These are phyloP conservation scores for Pinctada fucata DNA, from an alignment of 2,888 invertebrate species.

Conservation along the genomic window DNA sequence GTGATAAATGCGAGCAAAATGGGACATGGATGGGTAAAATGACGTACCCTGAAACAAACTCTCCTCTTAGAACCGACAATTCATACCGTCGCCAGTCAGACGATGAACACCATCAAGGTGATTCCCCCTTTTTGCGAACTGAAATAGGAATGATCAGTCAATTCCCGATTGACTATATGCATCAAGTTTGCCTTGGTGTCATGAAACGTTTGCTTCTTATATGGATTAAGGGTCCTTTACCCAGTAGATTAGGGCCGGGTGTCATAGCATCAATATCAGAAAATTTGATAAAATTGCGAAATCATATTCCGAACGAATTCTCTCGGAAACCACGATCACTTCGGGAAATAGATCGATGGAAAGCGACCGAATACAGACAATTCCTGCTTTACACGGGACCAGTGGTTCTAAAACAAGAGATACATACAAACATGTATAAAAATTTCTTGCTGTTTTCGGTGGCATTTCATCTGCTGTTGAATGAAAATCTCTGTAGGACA, in stretches of 20 bases:
- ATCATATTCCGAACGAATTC: constrained; percentile 53
- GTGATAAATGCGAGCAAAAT: constrained; percentile 58
- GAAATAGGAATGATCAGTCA: constrained; percentile 51
- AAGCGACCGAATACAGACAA: constrained; percentile 63
- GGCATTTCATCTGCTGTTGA: constrained; percentile 48
- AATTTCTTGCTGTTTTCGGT: constrained; percentile 55
- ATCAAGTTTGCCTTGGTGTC: constrained; percentile 67
- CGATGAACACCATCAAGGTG: constrained; percentile 49
- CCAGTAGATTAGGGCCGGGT: constrained; percentile 20
- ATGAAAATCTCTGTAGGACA: constrained; percentile 17
- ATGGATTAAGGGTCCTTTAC: constrained; percentile 53
- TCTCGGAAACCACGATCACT: constrained; percentile 52
- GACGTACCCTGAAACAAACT: constrained; percentile 42
- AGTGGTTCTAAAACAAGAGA: constrained; percentile 44
- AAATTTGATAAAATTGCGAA: constrained; percentile 23
- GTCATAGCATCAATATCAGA: constrained; percentile 39
- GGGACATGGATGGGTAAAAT: constrained; percentile 41
- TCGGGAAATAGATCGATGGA: constrained; percentile 57
- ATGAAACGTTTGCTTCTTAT: constrained; percentile 46
- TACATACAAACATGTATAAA: constrained; percentile 42
- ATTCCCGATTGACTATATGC: constrained; percentile 70
- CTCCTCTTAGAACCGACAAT: constrained; percentile 40
- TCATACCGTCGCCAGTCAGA: constrained; percentile 47
- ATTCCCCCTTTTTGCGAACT: constrained; percentile 42
- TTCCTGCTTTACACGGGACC: constrained; percentile 62